Conservation (phyloP, 2,797 vertebrate species). For the Melanotaenia maccullochi region DNA sequence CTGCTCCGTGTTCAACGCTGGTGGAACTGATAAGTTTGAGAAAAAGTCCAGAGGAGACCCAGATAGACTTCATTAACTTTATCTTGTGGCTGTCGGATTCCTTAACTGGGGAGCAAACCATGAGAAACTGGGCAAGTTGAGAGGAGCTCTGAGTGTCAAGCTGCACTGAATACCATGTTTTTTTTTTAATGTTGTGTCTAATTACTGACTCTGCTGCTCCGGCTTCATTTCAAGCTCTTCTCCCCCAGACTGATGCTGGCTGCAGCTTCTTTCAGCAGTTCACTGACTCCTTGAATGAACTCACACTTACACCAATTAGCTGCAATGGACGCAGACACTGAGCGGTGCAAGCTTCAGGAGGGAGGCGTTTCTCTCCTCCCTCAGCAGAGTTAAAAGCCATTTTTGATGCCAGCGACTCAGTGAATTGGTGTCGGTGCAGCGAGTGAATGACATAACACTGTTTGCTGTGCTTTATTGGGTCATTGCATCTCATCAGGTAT, state of each 20-base stretch:
- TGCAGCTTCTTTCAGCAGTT: constrained; percentile 80
- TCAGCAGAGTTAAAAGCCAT: constrained; percentile 37
- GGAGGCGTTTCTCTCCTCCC: too few relatives aligned
- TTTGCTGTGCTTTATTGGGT: neutral
- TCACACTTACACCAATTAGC: too few relatives aligned
- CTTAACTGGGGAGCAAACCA: constrained; percentile 52
- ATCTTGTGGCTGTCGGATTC: constrained; percentile 66
- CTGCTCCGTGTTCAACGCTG: too few relatives aligned
- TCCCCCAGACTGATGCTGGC: constrained; percentile 12
- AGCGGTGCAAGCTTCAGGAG: too few relatives aligned
- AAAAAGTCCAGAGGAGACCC: constrained; percentile 44
- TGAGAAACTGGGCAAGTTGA: constrained; percentile 41
- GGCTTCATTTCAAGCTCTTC: constrained; percentile 52
- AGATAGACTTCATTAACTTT: constrained; percentile 71
- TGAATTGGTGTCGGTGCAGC: constrained; percentile 28
- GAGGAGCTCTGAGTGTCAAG: constrained; percentile 11
- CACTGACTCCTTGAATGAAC: constrained; percentile 45
- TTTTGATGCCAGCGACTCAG: constrained; percentile 58
- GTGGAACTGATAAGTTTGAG: constrained; percentile 12
- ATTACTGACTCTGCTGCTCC: constrained; percentile 74
- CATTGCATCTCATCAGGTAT: constrained; percentile 21
- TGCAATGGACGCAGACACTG: too few relatives aligned
- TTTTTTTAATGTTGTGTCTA: constrained; percentile 81
- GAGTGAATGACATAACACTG: neutral
- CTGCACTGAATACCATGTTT: constrained; percentile 66